Evolutionary conservation across 2,113 vertebrate genomes (phyloP), one percentile per base, ranked within the genome.

Genomic region (Chaetodon auriga): DNA sequence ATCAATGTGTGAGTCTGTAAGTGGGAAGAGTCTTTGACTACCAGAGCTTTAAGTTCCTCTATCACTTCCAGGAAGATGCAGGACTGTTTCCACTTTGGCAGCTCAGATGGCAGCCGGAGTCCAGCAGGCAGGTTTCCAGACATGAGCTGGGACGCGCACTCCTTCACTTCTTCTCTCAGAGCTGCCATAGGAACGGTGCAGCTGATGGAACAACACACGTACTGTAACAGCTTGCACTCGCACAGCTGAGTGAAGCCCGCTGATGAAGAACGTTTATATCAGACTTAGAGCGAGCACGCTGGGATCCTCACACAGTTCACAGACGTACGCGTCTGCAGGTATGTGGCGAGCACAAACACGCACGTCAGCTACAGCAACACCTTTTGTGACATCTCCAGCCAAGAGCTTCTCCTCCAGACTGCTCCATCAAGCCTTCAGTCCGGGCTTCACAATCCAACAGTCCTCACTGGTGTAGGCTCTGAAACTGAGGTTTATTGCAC

Each of bases 51-150:
- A 23, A 54, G 60, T 81, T 80, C 64, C 49, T 82, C 69, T 65
- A 49, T 82, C 82, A 79, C 66, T 89, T 92, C 91, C 79, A 82
- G 80, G 55, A 91, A 86, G 68, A 86, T 68, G 19, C 11, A 38
- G 63, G 81, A 78, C 61, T 82, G 85, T 82, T 86, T 86, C 85
- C 73, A 83, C 71, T 81, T 79, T 80, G 85, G 87, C 72, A 78
- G 74, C 30, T 85, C 54, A 57, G 66, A 76, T 10, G 30, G 55
- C 71, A 70, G 38, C 72, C 6, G 7, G n/a, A 69, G 57, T 87
- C 70, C 85, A 86, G 70, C 83, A 62, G 92, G 86, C 88, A 23
- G 16, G 10, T 80, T 82, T 90, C 83, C 90, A 91, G 82, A 68
- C 80, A 74, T 85, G 68, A 86, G 73, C 76, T 80, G 79, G 65